Percentiles rank a stretch among this genome's conserved stretches.
Evolutionary conservation across 1,140 invertebrate genomes (phyloP).

Genomic region (Bombus superbus): DNA sequence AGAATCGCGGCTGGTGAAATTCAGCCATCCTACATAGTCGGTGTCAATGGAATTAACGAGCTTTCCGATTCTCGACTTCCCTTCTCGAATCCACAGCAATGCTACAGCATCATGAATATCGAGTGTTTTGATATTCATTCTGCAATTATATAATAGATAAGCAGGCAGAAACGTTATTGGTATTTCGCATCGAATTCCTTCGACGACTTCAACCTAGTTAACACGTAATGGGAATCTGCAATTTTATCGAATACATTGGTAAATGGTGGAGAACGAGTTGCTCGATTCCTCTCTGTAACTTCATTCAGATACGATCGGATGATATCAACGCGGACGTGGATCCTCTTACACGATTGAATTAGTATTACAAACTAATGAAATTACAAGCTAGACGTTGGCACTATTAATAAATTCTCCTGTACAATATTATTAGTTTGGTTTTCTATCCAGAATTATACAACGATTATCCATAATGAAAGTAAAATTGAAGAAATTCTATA

Average conservation of each 20-base stretch:
- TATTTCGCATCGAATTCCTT: not conserved
- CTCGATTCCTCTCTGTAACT: slow-evolving; percentile 14
- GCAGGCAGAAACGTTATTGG: no score
- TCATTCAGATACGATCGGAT: not conserved
- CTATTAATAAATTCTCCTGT: not conserved
- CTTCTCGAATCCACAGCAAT: not conserved
- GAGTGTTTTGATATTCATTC: no score
- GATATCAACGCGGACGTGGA: not conserved
- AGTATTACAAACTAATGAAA: not conserved
- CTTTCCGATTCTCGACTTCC: not conserved
- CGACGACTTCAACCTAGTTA: no score
- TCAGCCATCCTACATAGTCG: slow-evolving; percentile 1
- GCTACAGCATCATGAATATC: no score
- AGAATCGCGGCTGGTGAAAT: slow-evolving; percentile 34
- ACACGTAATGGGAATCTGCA: no score
- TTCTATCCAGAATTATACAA: no score
- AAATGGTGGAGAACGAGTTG: not conserved
- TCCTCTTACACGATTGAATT: not conserved
- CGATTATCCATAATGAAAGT: no score
- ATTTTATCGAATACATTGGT: not conserved
- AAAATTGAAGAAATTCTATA: no score
- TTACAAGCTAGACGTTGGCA: not conserved
- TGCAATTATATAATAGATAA: not conserved
- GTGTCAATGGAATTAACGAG: slow-evolving; percentile 8
- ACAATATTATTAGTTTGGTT: not conserved